These are phyloP conservation scores for Misgurnus anguillicaudatus DNA, from an alignment of 2,113 vertebrate genomes.

Conservation along the genomic window DNA sequence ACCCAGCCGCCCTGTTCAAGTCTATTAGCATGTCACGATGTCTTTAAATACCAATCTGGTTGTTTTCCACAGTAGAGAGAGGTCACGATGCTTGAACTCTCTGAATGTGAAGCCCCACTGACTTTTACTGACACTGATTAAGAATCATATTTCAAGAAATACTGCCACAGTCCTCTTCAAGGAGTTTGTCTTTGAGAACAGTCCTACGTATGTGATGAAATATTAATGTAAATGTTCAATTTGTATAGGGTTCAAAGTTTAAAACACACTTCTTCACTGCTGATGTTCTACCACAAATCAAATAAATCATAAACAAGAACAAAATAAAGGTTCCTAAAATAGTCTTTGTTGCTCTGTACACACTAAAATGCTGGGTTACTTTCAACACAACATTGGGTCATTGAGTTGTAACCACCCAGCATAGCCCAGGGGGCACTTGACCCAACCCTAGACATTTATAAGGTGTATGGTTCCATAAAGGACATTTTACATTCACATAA, in stretches of 20 bases:
- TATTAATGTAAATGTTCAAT: neutral
- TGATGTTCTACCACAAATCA: too few species aligned
- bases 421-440: too few species aligned
- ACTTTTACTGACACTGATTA: slow-evolving; percentile 19
- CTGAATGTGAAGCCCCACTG: neutral
- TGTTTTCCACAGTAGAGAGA: slow-evolving; percentile 18
- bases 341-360: too few species aligned
- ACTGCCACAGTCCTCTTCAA: slow-evolving; percentile 16
- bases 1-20: slow-evolving; percentile 5
- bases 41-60: slow-evolving; percentile 20
- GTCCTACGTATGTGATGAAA: slow-evolving; percentile 35
- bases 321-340: too few species aligned
- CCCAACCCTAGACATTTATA: too few species aligned
- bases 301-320: too few species aligned
- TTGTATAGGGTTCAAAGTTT: slow-evolving; percentile 1
- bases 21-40: slow-evolving; percentile 27
- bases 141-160: slow-evolving; percentile 13
- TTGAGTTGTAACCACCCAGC: too few species aligned
- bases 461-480: too few species aligned
- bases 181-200: slow-evolving; percentile 34
- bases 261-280: neutral
- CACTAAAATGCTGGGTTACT: too few species aligned
- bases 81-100: slow-evolving; percentile 22
- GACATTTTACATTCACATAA: too few species aligned
- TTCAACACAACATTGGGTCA: too few species aligned